phyloP scores from a whole-genome alignment of 2,797 vertebrate species.

The Pteronotus mesoamericanus region DNA sequence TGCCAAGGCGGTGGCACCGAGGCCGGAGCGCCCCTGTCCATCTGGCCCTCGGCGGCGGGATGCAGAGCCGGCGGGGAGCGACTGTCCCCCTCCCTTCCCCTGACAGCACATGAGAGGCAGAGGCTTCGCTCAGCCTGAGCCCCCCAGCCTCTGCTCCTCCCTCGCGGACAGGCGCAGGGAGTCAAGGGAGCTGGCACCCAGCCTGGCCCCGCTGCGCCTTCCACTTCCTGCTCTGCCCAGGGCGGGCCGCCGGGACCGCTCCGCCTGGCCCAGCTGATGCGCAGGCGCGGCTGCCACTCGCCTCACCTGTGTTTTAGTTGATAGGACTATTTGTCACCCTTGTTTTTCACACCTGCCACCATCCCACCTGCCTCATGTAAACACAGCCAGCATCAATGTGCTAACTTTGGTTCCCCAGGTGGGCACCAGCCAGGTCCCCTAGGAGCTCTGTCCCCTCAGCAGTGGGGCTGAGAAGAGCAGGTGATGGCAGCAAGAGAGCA shows the following conservation, averaged over 20 bases:
- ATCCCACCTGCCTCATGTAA: constrained; percentile 27
- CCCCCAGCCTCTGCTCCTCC: background rate
- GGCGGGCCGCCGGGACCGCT: background rate
- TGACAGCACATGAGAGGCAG: background rate
- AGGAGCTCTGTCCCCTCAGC: background rate
- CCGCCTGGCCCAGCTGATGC: background rate
- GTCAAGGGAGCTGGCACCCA: background rate
- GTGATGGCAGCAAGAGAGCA: too few relatives aligned
- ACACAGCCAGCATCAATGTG: background rate
- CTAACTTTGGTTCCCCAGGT: background rate
- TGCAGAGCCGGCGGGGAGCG: too few relatives aligned
- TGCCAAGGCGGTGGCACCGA: accelerated
- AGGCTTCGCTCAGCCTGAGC: background rate
- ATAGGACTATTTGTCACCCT: constrained; percentile 28
- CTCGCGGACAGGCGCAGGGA: background rate
- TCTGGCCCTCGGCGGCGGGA: background rate
- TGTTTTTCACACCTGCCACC: constrained; percentile 60
- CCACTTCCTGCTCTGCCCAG: background rate
- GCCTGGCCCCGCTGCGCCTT: background rate
- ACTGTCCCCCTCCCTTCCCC: background rate
- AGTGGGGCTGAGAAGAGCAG: background rate
- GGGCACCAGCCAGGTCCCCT: background rate
- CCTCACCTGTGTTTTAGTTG: background rate
- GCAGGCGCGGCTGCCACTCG: accelerated
- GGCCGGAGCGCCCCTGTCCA: background rate